Conservation (phyloP, 2,888 invertebrate species). For the Ligdia adustata region DNA sequence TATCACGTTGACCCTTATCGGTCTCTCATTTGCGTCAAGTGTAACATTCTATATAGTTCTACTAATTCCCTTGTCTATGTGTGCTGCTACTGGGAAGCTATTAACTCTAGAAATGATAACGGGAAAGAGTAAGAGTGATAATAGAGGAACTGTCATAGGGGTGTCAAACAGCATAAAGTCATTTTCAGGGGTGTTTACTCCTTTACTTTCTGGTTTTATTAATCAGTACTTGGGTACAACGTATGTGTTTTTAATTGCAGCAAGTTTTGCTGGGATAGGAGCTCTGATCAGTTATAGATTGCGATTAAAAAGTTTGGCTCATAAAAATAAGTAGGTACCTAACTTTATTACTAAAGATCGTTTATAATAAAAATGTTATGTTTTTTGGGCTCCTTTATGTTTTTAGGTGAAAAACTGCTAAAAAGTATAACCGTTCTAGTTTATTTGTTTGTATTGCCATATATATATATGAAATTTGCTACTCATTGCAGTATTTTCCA, state of each 20-base stretch:
- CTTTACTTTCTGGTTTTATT: slow-evolving; percentile 77
- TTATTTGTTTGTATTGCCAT: no score
- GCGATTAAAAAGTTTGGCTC: slow-evolving; percentile 34
- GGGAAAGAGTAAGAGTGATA: slow-evolving; percentile 67
- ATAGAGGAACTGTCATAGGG: slow-evolving; percentile 82
- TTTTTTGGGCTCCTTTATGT: no score
- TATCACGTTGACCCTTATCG: slow-evolving; percentile 64
- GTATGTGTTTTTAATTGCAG: slow-evolving; percentile 57
- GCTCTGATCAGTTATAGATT: slow-evolving; percentile 54
- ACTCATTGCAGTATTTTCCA: no score
- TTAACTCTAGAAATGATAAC: slow-evolving; percentile 76
- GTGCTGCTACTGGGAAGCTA: slow-evolving; percentile 72
- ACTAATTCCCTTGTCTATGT: slow-evolving; percentile 73
- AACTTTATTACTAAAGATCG: no score
- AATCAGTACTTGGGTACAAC: slow-evolving; percentile 71
- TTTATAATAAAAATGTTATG: no score
- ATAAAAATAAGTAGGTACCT: slow-evolving; percentile 43
- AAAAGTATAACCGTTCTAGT: no score
- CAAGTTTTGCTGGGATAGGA: slow-evolving; percentile 54
- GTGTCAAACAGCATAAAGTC: slow-evolving; percentile 82
- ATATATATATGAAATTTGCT: no score
- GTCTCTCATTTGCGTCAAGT: slow-evolving; percentile 63
- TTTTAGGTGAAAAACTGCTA: no score
- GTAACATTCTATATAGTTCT: slow-evolving; percentile 62
- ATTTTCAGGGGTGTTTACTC: slow-evolving; percentile 80